A percentile compares a stretch with the other conserved stretches of the same genome.
phyloP scores from a whole-genome alignment of 2,113 vertebrate genomes.

The Quiscalus mexicanus region DNA sequence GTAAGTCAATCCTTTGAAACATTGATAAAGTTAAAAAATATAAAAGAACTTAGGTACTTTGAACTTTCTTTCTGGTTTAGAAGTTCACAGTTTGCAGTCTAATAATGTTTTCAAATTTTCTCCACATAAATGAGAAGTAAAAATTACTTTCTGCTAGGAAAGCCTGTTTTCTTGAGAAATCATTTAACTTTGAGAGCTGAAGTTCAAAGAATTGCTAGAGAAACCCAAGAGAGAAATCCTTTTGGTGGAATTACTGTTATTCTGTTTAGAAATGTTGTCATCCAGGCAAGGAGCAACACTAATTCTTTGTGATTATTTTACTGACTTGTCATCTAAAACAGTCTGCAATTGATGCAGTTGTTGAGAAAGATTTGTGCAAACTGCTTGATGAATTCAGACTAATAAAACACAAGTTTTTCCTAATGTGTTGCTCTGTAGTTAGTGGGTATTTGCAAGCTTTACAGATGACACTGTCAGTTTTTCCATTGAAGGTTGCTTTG shows the following conservation, averaged over 20 bases:
- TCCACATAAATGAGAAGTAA: neutral
- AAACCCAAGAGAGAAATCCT: neutral
- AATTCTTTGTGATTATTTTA: neutral
- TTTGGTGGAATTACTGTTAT: neutral
- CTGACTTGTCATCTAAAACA: neutral
- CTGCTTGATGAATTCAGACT: neutral
- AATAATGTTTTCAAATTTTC: neutral
- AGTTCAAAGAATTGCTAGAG: neutral
- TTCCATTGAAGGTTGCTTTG: neutral
- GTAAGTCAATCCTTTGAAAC: neutral
- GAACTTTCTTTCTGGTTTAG: neutral
- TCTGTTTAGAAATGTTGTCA: neutral
- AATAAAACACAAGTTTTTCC: neutral
- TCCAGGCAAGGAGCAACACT: neutral
- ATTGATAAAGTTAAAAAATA: neutral
- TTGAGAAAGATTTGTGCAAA: neutral
- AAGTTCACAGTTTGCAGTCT: neutral
- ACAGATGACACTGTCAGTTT: neutral
- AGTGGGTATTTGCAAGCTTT: neutral
- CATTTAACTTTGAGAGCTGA: neutral
- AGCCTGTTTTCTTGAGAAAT: neutral
- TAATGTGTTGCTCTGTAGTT: neutral
- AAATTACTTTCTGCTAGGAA: neutral
- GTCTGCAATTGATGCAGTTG: neutral
- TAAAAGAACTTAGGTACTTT: neutral